phyloP scores from a whole-genome alignment of 1,140 invertebrate species.

The Belonocnema kinseyi region DNA sequence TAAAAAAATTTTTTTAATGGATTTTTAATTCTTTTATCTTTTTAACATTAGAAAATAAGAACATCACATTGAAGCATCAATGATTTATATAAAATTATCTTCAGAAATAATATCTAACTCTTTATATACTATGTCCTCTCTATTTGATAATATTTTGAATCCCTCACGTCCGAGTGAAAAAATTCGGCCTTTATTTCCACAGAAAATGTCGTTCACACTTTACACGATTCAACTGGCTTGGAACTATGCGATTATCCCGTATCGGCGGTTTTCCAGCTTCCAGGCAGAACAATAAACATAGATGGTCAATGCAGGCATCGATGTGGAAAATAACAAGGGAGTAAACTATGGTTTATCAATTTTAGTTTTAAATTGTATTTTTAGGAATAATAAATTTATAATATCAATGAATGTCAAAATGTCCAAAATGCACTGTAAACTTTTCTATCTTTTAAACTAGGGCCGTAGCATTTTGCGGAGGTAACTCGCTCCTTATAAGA shows the following conservation, averaged over 20 bases:
- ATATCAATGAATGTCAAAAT: no score
- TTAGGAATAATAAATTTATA: no score
- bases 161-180: background rate
- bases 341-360: background rate
- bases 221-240: slow-evolving; percentile 9
- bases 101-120: no score
- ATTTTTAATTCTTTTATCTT: no score
- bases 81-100: no score
- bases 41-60: no score
- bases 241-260: slow-evolving; percentile 1
- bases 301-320: background rate
- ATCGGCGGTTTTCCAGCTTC: background rate
- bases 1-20: no score
- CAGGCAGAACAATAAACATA: slow-evolving; percentile 4
- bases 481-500: no score
- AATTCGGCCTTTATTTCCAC: slow-evolving; percentile 12
- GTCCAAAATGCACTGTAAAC: no score
- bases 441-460: no score
- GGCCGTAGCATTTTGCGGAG: no score
- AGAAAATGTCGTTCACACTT: background rate
- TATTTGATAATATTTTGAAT: background rate
- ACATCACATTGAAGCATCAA: no score
- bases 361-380: background rate
- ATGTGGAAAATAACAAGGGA: background rate
- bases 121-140: background rate